phyloP scores from a whole-genome alignment of 2,113 vertebrate species.

The Electrona antarctica region DNA sequence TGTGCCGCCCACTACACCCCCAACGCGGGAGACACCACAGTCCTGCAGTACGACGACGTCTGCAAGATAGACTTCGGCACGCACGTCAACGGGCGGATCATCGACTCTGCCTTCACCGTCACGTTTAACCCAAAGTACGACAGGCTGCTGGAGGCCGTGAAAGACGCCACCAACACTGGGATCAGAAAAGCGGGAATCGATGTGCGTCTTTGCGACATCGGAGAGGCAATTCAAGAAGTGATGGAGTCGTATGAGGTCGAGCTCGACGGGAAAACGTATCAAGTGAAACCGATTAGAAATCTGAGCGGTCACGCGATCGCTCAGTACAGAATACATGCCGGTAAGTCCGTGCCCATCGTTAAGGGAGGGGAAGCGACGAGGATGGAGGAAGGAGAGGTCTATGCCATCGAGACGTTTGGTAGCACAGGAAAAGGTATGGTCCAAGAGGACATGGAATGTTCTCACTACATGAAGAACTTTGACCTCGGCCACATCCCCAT shows the following conservation, averaged over 20 bases:
- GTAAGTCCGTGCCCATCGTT: constrained; percentile 98
- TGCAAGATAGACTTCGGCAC: constrained; percentile 99
- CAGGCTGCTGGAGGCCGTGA: constrained; percentile 92
- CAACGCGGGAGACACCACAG: constrained; percentile 95
- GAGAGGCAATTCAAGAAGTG: constrained; percentile 95
- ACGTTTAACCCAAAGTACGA: constrained; percentile 97
- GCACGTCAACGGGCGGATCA: constrained; percentile 95
- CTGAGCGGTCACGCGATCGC: constrained; percentile 98
- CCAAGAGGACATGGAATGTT: constrained; percentile 99
- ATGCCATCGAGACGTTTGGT: constrained; percentile 98
- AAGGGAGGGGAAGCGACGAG: constrained; percentile 97
- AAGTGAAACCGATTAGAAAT: constrained; percentile 98
- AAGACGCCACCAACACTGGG: constrained; percentile 95
- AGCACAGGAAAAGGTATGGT: constrained; percentile 98
- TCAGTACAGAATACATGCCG: constrained; percentile 97
- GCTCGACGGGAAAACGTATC: constrained; percentile 92
- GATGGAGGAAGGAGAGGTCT: constrained; percentile 99
- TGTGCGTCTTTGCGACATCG: constrained; percentile 91
- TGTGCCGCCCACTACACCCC: constrained; percentile 99
- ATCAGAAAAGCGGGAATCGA: constrained; percentile 94
- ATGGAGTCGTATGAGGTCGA: constrained; percentile 98
- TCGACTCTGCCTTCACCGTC: constrained; percentile 96
- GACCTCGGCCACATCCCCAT: constrained; percentile 98
- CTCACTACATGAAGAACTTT: constrained; percentile 99
- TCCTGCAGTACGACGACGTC: constrained; percentile 96